Conservation (phyloP, 2,888 invertebrate genomes). For the Gortyna flavago region DNA sequence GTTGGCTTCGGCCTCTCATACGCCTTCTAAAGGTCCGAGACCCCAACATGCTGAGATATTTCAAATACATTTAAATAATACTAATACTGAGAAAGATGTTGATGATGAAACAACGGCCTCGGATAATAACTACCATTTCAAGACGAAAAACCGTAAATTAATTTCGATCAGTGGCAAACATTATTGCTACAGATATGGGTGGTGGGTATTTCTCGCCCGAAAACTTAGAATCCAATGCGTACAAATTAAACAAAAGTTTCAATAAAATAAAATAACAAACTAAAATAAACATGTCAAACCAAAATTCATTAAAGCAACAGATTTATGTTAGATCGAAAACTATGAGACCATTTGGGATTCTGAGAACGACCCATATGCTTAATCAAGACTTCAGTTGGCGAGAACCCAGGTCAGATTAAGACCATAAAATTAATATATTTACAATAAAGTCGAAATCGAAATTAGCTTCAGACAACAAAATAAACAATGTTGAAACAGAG, state of each 20-base stretch:
- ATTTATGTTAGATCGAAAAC: slow-evolving; percentile 49
- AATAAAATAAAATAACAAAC: slow-evolving; percentile 43
- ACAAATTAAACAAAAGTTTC: slow-evolving; percentile 29
- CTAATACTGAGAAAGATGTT: not conserved
- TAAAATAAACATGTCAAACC: slow-evolving; percentile 29
- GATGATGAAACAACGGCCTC: not conserved
- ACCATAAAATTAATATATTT: slow-evolving; percentile 53
- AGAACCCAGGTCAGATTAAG: slow-evolving; percentile 41
- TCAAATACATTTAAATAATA: not conserved
- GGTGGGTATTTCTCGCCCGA: not conserved
- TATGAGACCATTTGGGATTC: slow-evolving; percentile 45
- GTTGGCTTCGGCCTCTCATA: too few relatives aligned
- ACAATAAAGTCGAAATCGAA: slow-evolving; percentile 52
- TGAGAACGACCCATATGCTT: slow-evolving; percentile 46
- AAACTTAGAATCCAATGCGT: slow-evolving; percentile 5
- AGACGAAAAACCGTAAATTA: not conserved
- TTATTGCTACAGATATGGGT: not conserved
- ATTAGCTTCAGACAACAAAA: slow-evolving; percentile 48
- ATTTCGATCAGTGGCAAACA: not conserved
- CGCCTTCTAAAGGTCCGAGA: too few relatives aligned
- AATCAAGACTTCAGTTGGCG: slow-evolving; percentile 47
- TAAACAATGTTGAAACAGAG: slow-evolving; percentile 51
- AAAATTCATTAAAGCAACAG: slow-evolving; percentile 33
- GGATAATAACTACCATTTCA: not conserved
- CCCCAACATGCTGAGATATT: too few relatives aligned